Base-by-base conservation (phyloP, 2,113 vertebrate species). In the Formicarius rufipectus region DNA sequence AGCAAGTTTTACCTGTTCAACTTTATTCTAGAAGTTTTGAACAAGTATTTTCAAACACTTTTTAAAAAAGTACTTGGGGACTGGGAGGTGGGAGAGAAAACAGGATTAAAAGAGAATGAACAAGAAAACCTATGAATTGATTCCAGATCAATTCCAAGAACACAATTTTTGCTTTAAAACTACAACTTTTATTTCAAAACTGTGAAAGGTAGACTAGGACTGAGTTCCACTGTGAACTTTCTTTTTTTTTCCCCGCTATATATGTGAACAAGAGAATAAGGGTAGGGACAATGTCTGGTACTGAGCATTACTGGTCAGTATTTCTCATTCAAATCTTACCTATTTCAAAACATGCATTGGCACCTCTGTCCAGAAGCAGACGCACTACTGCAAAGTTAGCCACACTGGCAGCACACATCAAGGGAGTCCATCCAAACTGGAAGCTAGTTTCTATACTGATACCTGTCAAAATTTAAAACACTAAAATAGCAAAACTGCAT, bases 351-450 rank as follows among this genome's bases (percentile, higher is more conserved):
- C 98, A 98, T 40, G 98, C 99, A 86, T 98, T 98, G 73, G 99
- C 99, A 28, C 99, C 99, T 97, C 98, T 97, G 97, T 99, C 97
- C 96, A 99, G 90, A 83, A 99, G 98, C 55, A 99, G 94, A 73
- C 97, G 98, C 42, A 98, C 98, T 53, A 99, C 73, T 5, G 98
- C 96, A 33, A 97, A 97, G 72, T 99, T 97, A 19, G 98, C 98
- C 87, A 98, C 74, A 4, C 95, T 98, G 85, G 99, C 99, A 31
- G 99, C 99, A 95, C 97, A 99, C 99, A 99, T 99, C 85, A 99
- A 98, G 27, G 99, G 99, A 86, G 99, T 99, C 99, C 99, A 99
- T 7, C 97, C 99, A 96, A 98, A 99, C 16, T 90, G 96, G 63
- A 99, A 98, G 25, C 71, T 98, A 37, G 96, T 98, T 55, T 99